Evolutionary conservation across 1,140 invertebrate genomes (phyloP).

Genomic region (Drosophila baimaii): DNA sequence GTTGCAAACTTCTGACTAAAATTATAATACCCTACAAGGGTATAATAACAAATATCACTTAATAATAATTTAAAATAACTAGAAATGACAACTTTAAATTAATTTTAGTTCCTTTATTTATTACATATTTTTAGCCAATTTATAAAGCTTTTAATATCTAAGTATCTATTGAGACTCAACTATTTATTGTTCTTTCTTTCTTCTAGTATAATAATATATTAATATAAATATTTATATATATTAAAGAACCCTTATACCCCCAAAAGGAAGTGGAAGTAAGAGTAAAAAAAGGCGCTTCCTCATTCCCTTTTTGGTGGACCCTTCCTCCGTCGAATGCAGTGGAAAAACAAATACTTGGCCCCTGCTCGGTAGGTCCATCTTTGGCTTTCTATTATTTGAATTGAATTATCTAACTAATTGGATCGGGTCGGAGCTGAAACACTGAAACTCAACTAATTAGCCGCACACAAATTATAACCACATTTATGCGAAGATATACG

Average conservation of each 20-base stretch:
- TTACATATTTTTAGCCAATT: too few species aligned
- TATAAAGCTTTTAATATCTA: too few species aligned
- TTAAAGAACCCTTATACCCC: background rate
- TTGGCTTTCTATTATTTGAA: constrained; percentile 45
- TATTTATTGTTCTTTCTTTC: too few species aligned
- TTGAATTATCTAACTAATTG: constrained; percentile 71
- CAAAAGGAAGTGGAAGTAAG: background rate
- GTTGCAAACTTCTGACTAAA: too few species aligned
- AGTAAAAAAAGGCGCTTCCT: constrained; percentile 4
- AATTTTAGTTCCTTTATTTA: too few species aligned
- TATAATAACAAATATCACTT: too few species aligned
- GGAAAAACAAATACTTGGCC: constrained; percentile 40
- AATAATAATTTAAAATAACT: too few species aligned
- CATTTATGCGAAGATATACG: constrained; percentile 42
- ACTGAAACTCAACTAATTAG: constrained; percentile 62
- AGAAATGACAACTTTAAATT: too few species aligned
- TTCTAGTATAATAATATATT: too few species aligned
- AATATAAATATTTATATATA: too few species aligned
- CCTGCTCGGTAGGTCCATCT: constrained; percentile 9
- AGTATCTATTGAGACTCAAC: too few species aligned
- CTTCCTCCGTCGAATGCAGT: constrained; percentile 5
- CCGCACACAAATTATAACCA: constrained; percentile 57
- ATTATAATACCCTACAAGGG: too few species aligned
- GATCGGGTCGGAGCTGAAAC: constrained; percentile 34
- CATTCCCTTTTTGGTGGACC: constrained; percentile 10